Percentiles rank a stretch among this genome's conserved stretches.
These are phyloP conservation scores for Latrodectus geometricus DNA, from an alignment of 1,140 invertebrate species.

Conservation along the genomic window DNA sequence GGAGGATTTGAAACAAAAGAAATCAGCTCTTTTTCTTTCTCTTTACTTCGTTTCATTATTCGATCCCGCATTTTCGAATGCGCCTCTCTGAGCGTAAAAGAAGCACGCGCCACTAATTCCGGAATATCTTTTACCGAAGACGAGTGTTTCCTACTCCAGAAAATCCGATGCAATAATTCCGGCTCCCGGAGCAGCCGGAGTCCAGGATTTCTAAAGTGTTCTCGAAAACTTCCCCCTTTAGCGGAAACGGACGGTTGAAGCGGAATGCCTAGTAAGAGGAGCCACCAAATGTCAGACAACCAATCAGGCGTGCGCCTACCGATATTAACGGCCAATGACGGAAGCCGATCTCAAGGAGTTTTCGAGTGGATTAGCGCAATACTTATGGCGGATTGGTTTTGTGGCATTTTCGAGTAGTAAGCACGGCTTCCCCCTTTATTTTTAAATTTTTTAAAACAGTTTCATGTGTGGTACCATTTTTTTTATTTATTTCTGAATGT, in stretches of 20 bases:
- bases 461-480: neutral
- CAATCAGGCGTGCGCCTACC: constrained; percentile 50
- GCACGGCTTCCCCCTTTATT: constrained; percentile 26
- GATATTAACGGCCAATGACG: constrained; percentile 51
- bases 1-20: constrained; percentile 60
- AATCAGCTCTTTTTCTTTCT: constrained; percentile 24
- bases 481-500: constrained; percentile 9
- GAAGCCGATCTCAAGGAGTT: constrained; percentile 12
- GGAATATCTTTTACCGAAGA: constrained; percentile 43
- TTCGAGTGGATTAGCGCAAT: constrained; percentile 59
- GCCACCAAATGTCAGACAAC: constrained; percentile 52
- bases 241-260: constrained; percentile 52
- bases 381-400: constrained; percentile 60
- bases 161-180: constrained; percentile 61
- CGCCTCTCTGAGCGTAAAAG: constrained; percentile 14
- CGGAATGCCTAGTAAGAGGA: constrained; percentile 47
- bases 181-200: constrained; percentile 30
- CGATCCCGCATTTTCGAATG: constrained; percentile 6
- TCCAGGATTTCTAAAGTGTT: constrained; percentile 46
- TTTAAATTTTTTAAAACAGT: constrained; percentile 24
- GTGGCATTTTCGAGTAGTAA: constrained; percentile 60
- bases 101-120: constrained; percentile 55
- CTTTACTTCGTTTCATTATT: constrained; percentile 60
- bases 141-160: constrained; percentile 37
- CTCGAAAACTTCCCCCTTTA: constrained; percentile 59